Evolutionary conservation across 2,113 vertebrate genomes (phyloP), one percentile per base, ranked within the genome.

Genomic region (Chaetura pelagica): DNA sequence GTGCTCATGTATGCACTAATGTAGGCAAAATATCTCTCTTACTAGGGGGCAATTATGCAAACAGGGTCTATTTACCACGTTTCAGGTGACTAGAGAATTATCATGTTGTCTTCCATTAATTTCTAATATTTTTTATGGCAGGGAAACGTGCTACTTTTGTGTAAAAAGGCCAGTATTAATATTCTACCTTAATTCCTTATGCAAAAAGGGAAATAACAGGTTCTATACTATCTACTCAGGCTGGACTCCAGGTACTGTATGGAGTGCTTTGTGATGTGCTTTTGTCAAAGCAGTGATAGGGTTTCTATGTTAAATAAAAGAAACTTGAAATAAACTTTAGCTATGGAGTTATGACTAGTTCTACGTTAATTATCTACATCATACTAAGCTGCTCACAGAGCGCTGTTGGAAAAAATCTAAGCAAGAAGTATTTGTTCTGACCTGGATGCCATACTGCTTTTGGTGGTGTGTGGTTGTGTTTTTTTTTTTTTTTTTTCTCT

Each of bases 31-130:
- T 76, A 16, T 72, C n/a, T 81, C 49, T 76, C 69, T 87, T 73
- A 76, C 22, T 87, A 14, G 46, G 80, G 59, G 42, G 42, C 75
- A 91, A 46, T 94, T 95, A 66, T 95, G n/a, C 81, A 95, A 83
- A n/a, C 34, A 67, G 71, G 75, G 51, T 58, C 46, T 91, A 80
- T 87, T 94, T 73, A 32, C 61, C 48, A 52, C 1, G 1, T 89
- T 89, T 46, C 51, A 74, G 59, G 71, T 93, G 81, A 90, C 59
- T 23, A 66, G 46, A 95, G 81, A 93, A 94, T 94, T 71, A 89
- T 46, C 8, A 0, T 92, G 78, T 69, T 9, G 2, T 82, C 24
- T 4, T 13, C 76, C 40, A 26, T 77, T 21, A 51, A 54, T 90
- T 89, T 94, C 78, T 87, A 83, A 51, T 54, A 24, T 72, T 64